phyloP scores from a whole-genome alignment of 2,888 invertebrate genomes.

The Lasioglossum leucozonium region DNA sequence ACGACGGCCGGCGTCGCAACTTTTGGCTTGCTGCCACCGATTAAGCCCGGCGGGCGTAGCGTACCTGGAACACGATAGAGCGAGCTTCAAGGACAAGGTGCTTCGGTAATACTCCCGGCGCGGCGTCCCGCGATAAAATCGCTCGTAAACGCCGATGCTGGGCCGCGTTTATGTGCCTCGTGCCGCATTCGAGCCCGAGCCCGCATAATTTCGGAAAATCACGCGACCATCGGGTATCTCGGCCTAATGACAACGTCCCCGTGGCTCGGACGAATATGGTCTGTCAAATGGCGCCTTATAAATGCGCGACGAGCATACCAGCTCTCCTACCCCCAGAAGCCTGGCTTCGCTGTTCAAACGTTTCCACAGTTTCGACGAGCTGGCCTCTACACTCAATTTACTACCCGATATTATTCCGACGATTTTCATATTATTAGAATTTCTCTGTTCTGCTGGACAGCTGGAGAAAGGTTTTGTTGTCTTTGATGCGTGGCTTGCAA shows the following conservation, averaged over 20 bases:
- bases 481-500: neutral
- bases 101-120: constrained; percentile 38
- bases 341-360: neutral
- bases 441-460: neutral
- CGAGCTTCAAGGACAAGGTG: constrained; percentile 65
- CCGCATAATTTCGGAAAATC: constrained; percentile 64
- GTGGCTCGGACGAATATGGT: constrained; percentile 1
- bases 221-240: constrained; percentile 52
- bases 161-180: constrained; percentile 28
- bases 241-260: constrained; percentile 13
- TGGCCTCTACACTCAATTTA: neutral
- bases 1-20: constrained; percentile 99
- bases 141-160: constrained; percentile 38
- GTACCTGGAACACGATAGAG: constrained; percentile 88
- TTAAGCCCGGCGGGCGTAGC: constrained; percentile 94
- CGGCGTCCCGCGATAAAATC: constrained; percentile 51
- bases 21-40: constrained; percentile 98
- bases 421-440: neutral
- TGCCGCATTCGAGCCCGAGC: constrained; percentile 13
- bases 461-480: neutral
- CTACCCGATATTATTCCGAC: neutral
- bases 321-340: neutral
- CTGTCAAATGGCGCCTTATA: constrained; percentile 12
- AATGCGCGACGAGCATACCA: constrained; percentile 11
- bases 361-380: neutral